Base-by-base conservation (phyloP, 2,797 vertebrate genomes). In the Cuculus canorus region DNA sequence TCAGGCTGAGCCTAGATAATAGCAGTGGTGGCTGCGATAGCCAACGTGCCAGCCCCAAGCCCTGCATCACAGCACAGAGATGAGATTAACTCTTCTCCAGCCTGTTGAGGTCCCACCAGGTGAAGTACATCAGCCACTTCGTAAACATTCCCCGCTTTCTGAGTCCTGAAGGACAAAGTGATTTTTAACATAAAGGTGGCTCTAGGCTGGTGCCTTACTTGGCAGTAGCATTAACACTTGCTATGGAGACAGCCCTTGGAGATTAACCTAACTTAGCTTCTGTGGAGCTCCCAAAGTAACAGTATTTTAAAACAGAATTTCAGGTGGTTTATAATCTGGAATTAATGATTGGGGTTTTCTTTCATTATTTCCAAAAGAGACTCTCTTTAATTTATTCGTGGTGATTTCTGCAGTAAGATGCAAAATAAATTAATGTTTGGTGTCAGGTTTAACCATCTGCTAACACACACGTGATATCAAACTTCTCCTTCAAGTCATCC, bases 381-480 rank as follows among this genome's bases (percentile, higher is more conserved):
- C 0, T 9, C 1, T 52, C 79, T 91, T 82, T 10, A 43, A 85
- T 25, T 65, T 50, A 45, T 48, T 91, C 80, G 64, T 11, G 30
- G 3, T 64, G 45, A 16, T 88, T 94, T 86, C 90, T 27, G 45
- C 25, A 15, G 35, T 17, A 9, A 72, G 64, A 22, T 79, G 65
- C 33, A 39, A 56, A n/a, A 89, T 71, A 59, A 66, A 71, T 23
- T 33, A 86, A 54, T 88, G 83, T 90, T 94, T 95, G 90, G 56
- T 94, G 72, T 69, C 93, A 87, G 87, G 72, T 96, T 77, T 61
- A 73, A 56, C 96, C 96, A 96, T 96, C 95, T 94, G 92, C 54
- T 94, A 78, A 37, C 71, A 70, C 86, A 90, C 76, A 43, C 7
- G 73, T 28, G 53, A 82, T 73, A 91, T 70, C 80, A 80, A 32